phyloP scores from a whole-genome alignment of 2,888 invertebrate genomes.

The Watsonalla binaria region DNA sequence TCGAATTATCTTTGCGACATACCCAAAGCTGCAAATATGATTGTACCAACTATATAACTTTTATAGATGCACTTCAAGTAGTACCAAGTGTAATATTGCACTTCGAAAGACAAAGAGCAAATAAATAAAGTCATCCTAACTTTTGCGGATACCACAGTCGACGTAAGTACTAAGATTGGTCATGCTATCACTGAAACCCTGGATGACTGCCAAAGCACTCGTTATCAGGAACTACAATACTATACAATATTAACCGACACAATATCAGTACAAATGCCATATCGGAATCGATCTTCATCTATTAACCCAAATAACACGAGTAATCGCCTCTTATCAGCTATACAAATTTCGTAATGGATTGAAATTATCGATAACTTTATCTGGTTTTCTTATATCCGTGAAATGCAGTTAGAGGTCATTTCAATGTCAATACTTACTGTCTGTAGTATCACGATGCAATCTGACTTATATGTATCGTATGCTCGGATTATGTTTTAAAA shows the following conservation, averaged over 20 bases:
- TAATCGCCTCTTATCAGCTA: neutral
- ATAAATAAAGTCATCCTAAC: too few species aligned
- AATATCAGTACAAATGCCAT: neutral
- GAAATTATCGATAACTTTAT: neutral
- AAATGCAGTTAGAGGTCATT: neutral
- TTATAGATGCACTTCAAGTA: too few species aligned
- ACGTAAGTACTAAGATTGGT: neutral
- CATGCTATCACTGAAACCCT: neutral
- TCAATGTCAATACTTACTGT: too few species aligned
- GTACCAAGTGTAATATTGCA: too few species aligned
- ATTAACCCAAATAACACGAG: neutral
- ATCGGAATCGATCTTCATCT: neutral
- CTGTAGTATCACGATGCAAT: too few species aligned
- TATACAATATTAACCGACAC: neutral
- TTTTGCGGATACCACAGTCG: too few species aligned
- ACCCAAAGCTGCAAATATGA: too few species aligned
- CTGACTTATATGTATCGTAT: too few species aligned
- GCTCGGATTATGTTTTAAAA: too few species aligned
- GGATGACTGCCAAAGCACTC: neutral
- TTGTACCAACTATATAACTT: too few species aligned
- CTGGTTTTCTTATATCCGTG: neutral
- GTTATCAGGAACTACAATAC: neutral
- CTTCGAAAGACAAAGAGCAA: too few species aligned
- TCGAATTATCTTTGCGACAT: too few species aligned
- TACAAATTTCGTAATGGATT: neutral